phyloP scores from a whole-genome alignment of 1,140 invertebrate species.

The Aphelenchoides fujianensis region DNA sequence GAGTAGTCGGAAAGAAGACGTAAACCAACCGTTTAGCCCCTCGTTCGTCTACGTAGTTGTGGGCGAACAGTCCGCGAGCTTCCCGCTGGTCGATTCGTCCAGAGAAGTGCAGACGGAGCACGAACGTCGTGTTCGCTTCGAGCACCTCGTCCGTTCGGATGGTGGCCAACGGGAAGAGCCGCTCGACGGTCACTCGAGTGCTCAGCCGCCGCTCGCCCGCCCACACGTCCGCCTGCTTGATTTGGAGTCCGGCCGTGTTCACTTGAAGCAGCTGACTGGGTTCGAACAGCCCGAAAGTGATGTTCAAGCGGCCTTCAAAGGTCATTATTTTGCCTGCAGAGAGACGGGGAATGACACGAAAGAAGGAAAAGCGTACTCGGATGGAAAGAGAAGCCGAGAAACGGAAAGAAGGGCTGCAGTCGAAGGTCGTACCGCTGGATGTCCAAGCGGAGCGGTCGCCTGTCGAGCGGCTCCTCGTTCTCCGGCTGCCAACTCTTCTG shows the following conservation, averaged over 20 bases:
- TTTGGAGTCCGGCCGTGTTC: not conserved
- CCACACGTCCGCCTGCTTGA: conserved; percentile 8
- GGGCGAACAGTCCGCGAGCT: not conserved
- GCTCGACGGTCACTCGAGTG: not conserved
- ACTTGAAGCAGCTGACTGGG: not conserved
- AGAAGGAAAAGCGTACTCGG: too few species aligned
- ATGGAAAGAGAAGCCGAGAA: not conserved
- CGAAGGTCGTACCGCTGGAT: conserved; percentile 4
- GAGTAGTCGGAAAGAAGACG: not conserved
- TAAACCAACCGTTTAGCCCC: not conserved
- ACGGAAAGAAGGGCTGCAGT: conserved; percentile 9
- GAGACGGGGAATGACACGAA: too few species aligned
- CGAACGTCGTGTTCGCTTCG: not conserved
- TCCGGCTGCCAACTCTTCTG: not conserved
- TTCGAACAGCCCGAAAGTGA: conserved; percentile 2
- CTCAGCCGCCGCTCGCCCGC: not conserved
- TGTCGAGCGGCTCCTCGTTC: not conserved
- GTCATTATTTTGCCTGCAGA: not conserved
- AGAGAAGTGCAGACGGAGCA: not conserved
- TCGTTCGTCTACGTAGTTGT: not conserved
- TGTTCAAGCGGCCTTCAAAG: conserved; percentile 1
- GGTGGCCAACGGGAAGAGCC: not conserved
- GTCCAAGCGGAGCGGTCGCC: not conserved
- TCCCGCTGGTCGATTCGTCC: not conserved
- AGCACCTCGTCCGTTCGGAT: not conserved